These are phyloP conservation scores for Eira barbara DNA, from an alignment of 2,113 vertebrate genomes.

Conservation along the genomic window DNA sequence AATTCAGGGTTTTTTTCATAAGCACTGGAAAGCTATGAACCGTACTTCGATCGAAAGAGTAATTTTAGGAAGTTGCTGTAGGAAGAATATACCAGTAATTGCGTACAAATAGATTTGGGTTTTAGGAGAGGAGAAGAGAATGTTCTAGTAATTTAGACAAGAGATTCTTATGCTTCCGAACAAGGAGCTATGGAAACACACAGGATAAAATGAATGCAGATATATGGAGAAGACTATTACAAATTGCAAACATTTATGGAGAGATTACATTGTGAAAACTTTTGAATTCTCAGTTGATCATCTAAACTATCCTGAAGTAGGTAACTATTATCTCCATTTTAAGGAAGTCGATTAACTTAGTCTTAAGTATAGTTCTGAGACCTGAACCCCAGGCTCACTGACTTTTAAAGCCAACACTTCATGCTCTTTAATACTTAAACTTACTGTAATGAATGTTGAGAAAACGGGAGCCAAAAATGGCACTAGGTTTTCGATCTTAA, in stretches of 20 bases:
- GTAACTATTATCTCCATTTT: not conserved
- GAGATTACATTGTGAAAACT: not conserved
- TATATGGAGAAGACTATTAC: not conserved
- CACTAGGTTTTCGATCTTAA: not conserved
- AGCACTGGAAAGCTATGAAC: not conserved
- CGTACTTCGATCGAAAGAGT: not conserved
- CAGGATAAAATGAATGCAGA: not conserved
- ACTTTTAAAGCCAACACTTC: not conserved
- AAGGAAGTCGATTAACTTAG: not conserved
- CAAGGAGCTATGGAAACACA: not conserved
- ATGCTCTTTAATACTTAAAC: not conserved
- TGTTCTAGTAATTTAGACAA: not conserved
- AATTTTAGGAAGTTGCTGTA: not conserved
- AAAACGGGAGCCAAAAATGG: not conserved
- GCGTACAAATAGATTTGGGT: not conserved
- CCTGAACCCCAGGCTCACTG: not conserved
- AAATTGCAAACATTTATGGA: not conserved
- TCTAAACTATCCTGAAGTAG: not conserved
- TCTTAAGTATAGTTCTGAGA: not conserved
- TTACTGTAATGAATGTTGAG: not conserved
- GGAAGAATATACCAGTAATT: not conserved
- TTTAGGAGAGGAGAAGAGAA: not conserved
- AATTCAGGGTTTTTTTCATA: not conserved
- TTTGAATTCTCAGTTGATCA: not conserved
- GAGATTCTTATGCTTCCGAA: not conserved